These are phyloP conservation scores for Hemicentrotus pulcherrimus DNA, from an alignment of 35 echinoderm and acorn worm genomes.

Conservation along the genomic window DNA sequence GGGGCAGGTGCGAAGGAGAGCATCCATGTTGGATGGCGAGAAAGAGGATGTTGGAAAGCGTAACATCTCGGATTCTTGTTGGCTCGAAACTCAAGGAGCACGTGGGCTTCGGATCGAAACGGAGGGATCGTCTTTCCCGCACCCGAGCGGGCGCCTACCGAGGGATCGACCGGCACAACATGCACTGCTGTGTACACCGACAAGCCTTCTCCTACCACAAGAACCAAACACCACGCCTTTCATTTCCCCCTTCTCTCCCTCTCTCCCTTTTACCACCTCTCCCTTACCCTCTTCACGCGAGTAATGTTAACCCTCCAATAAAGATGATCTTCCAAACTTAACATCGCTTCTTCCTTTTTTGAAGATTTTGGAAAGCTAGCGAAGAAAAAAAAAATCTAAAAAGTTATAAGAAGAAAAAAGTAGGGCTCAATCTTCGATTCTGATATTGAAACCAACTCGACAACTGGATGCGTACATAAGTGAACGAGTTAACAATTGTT, in stretches of 20 bases:
- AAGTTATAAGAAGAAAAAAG: not conserved
- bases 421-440: constrained; percentile 22
- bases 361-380: not conserved
- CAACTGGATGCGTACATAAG: constrained; percentile 43
- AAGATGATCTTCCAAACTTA: constrained; percentile 44
- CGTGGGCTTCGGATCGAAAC: constrained; percentile 34
- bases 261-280: not conserved
- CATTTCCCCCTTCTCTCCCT: not conserved
- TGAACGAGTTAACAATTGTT: constrained; percentile 46
- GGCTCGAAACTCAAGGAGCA: constrained; percentile 36
- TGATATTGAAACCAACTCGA: constrained; percentile 36
- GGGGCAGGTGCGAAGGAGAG: constrained; percentile 11
- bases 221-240: constrained; percentile 40
- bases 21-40: not conserved
- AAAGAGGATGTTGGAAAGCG: not conserved
- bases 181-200: constrained; percentile 33
- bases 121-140: constrained; percentile 28
- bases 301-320: constrained; percentile 19
- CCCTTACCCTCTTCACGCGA: not conserved
- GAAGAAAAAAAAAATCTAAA: constrained; percentile 5
- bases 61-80: constrained; percentile 34
- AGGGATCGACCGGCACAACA: not conserved
- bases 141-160: constrained; percentile 10
- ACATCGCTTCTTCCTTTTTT: not conserved
- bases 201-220: not conserved